A percentile compares a stretch with the other conserved stretches of the same genome.
Evolutionary conservation across 2,797 vertebrate genomes (phyloP).

Genomic region (Pteropus rufus): DNA sequence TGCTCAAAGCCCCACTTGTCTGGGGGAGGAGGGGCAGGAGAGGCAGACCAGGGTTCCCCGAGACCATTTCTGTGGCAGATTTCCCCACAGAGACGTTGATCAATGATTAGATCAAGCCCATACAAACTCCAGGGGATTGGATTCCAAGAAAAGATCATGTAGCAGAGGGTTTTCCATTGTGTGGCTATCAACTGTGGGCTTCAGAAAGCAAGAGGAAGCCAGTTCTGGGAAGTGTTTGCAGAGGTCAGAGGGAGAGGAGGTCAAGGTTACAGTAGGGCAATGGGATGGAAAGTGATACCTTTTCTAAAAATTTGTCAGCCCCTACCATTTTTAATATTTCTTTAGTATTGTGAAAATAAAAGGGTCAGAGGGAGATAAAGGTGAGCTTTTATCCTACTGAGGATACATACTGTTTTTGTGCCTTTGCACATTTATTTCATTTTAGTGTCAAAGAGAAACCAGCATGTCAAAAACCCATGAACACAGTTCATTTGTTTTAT

Average conservation of each 20-base stretch:
- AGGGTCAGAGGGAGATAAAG: slow-evolving; percentile 76
- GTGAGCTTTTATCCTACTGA: slow-evolving; percentile 74
- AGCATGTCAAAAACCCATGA: slow-evolving; percentile 72
- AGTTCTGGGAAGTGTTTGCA: slow-evolving; percentile 51
- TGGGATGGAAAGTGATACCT: slow-evolving; percentile 49
- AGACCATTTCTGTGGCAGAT: slow-evolving; percentile 16
- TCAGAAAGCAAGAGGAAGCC: slow-evolving; percentile 58
- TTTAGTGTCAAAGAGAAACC: slow-evolving; percentile 77
- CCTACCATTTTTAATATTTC: slow-evolving; percentile 75
- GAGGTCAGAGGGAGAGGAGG: slow-evolving; percentile 64
- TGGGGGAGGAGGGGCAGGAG: not conserved
- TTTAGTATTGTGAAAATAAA: slow-evolving; percentile 78
- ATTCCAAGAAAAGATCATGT: slow-evolving; percentile 54
- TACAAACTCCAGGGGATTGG: not conserved
- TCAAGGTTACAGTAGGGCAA: slow-evolving; percentile 61
- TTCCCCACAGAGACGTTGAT: slow-evolving; percentile 25
- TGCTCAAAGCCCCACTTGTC: not conserved
- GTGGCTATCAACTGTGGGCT: slow-evolving; percentile 44
- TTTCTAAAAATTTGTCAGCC: slow-evolving; percentile 73
- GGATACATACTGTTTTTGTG: slow-evolving; percentile 74
- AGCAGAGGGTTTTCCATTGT: slow-evolving; percentile 52
- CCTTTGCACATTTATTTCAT: slow-evolving; percentile 78
- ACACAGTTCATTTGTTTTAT: slow-evolving; percentile 78
- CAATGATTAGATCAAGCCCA: slow-evolving; percentile 48
- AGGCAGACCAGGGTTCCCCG: not conserved